Percentiles rank a stretch among this genome's conserved stretches.
Evolutionary conservation across 1,140 invertebrate species (phyloP).

Genomic region (Lucilia cuprina): DNA sequence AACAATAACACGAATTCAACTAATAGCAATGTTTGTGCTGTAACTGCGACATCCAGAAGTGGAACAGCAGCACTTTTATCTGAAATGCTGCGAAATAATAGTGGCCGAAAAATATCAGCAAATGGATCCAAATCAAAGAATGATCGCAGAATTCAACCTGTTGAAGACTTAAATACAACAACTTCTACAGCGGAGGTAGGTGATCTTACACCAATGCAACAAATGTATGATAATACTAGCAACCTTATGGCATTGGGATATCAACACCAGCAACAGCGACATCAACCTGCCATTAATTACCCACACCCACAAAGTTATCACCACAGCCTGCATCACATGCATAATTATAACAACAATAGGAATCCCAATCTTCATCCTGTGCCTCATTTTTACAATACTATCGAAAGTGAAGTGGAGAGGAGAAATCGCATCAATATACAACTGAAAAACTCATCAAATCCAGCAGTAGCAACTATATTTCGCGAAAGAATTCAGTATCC

Average conservation of each 20-base stretch:
- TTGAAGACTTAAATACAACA: slow-evolving; percentile 56
- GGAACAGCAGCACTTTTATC: slow-evolving; percentile 30
- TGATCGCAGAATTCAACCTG: slow-evolving; percentile 37
- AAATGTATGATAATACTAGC: slow-evolving; percentile 56
- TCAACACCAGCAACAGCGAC: slow-evolving; percentile 28
- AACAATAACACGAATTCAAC: slow-evolving; percentile 40
- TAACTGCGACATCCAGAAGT: slow-evolving; percentile 8
- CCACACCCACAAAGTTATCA: slow-evolving; percentile 19
- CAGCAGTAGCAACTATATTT: slow-evolving; percentile 55
- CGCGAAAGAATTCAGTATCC: slow-evolving; percentile 55
- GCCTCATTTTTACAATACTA: slow-evolving; percentile 56
- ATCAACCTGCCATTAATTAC: not conserved
- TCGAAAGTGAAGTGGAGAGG: slow-evolving; percentile 59
- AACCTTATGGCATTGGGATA: slow-evolving; percentile 60
- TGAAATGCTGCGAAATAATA: slow-evolving; percentile 35
- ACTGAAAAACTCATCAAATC: slow-evolving; percentile 46
- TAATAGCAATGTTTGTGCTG: not conserved
- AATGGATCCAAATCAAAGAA: slow-evolving; percentile 23
- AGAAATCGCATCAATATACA: slow-evolving; percentile 60
- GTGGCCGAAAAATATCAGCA: slow-evolving; percentile 27
- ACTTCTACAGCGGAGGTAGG: slow-evolving; percentile 54
- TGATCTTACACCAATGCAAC: slow-evolving; percentile 46
- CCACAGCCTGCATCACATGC: slow-evolving; percentile 37
- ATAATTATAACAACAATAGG: slow-evolving; percentile 38
- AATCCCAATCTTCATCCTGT: slow-evolving; percentile 40